Conservation (phyloP, 1,140 invertebrate species). For the Gryllus bimaculatus region DNA sequence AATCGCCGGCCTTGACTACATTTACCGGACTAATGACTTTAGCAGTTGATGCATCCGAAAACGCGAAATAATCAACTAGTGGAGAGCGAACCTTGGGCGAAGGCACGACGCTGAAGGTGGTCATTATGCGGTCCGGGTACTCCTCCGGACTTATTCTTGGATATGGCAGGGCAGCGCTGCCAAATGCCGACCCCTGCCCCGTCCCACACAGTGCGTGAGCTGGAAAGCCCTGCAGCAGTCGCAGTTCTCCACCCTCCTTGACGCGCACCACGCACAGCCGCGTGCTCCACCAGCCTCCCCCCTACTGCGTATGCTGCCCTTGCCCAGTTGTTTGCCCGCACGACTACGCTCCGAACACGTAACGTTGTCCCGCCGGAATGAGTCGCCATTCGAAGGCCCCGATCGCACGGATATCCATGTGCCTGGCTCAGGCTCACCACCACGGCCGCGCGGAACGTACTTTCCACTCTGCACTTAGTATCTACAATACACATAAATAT, state of each 20-base stretch:
- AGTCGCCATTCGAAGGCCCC: slow-evolving; percentile 74
- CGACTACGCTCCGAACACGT: slow-evolving; percentile 73
- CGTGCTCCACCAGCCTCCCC: slow-evolving; percentile 71
- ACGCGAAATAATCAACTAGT: no score
- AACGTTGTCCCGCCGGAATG: slow-evolving; percentile 84
- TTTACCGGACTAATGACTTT: no score
- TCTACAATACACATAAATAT: no score
- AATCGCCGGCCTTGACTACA: no score
- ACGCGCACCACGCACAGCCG: slow-evolving; percentile 72
- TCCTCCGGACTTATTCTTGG: slow-evolving; percentile 70
- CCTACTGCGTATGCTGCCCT: slow-evolving; percentile 87
- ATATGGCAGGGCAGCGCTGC: slow-evolving; percentile 67
- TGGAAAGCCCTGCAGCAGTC: slow-evolving; percentile 33
- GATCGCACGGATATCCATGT: slow-evolving; percentile 93
- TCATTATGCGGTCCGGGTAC: slow-evolving; percentile 79
- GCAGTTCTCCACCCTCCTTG: slow-evolving; percentile 50
- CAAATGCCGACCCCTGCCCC: slow-evolving; percentile 64
- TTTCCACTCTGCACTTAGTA: slow-evolving; percentile 60
- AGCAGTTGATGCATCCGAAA: no score
- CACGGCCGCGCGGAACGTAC: slow-evolving; percentile 85
- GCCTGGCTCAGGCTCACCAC: slow-evolving; percentile 84
- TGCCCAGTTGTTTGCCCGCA: slow-evolving; percentile 82
- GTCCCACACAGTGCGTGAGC: slow-evolving; percentile 43
- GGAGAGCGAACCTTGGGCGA: slow-evolving; percentile 52
- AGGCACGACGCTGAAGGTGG: slow-evolving; percentile 73